Base-by-base conservation (phyloP, 2,797 vertebrate genomes). In the Astyanax mexicanus region DNA sequence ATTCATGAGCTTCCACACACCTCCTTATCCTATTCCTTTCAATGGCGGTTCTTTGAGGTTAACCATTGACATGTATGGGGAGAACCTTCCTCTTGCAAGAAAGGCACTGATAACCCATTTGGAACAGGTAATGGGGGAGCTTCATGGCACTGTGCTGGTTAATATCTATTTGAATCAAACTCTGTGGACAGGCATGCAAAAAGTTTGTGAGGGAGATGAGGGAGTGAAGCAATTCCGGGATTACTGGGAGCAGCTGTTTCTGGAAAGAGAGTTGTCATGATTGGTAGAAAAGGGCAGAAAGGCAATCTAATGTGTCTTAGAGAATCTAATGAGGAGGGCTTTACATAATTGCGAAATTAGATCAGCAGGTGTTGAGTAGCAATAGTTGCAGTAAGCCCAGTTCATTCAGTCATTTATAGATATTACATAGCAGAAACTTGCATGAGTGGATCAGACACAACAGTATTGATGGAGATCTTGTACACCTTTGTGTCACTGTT, bases 51-150 rank as follows among this genome's bases (percentile, higher is more conserved):
- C 85, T 9, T 9, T 85, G 21, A 66, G 72, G 2, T 54, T 86
- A 0, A 85, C 82, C 57, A 83, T 88, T 9, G 87, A 88, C 69
- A 51, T 85, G 64, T 86, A 74, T 17, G 85, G 87, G 8, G 74
- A 71, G 2, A 80, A 84, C 23, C 29, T 51, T 3, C 54, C 25
- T 4, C 15, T 82, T 52, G 84, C 81, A 25, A 73, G 15, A 13
- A 66, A 17, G 15, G 83, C 80, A 10, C 40, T 87, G 38, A 51
- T 67, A 29, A 58, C 74, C 55, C 82, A 86, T 72, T 74, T 88
- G 25, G 78, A 86, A 35, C 75, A 42, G n/a, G 78, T 47, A 42
- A 75, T 23, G 37, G 60, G 17, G 37, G 54, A 78, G 25, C 32
- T 86, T 32, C 54, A 47, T 52, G 60, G 81, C 11, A 57, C 1